Evolutionary conservation across 2,113 vertebrate genomes (phyloP), one percentile per base, ranked within the genome.

Genomic region (Salvelinus namaycush): DNA sequence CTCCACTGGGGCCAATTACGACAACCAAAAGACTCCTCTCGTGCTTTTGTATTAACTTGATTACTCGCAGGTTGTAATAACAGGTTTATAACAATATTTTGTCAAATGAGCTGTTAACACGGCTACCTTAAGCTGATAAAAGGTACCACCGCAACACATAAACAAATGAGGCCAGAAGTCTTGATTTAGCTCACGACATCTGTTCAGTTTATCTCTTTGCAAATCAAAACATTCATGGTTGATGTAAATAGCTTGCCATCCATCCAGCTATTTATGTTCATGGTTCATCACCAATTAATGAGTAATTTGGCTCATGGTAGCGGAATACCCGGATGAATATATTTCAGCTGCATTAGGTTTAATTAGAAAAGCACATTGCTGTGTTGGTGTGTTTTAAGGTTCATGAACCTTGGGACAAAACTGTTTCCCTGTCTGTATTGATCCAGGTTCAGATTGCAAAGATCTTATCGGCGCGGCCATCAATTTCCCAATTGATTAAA

Each of bases 261-360:
- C 66, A 68, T 68, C 66, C 27, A 68, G 31, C 14, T 68, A 39
- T 68, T 67, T 68, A n/a, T 34, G 66, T 68, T 78, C 66, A 72
- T 69, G 57, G 16, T 54, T 74, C 65, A 70, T 68, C 77, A 71
- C 24, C 64, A 73, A 68, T 75, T 70, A 62, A 77, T 79, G 31
- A 54, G 60, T 11, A 39, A 39, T 74, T 76, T 66, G 49, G 62
- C n/a, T 49, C 20, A 73, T 59, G 44, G 26, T 64, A 29, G 26
- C 49, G 57, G 60, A 70, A 39, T 44, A 69, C 16, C n/a, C 70
- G 68, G 66, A 65, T 69, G 18, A 66, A 59, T 16, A 14, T 44
- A 54, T 79, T 76, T 79, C 34, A 34, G 51, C 29, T 70, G 51
- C 39, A 27, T 76, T 18, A 66, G 18, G 68, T 49, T 39, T 49